Evolutionary conservation across 2,113 vertebrate genomes (phyloP).

Genomic region (Bufo gargarizans): DNA sequence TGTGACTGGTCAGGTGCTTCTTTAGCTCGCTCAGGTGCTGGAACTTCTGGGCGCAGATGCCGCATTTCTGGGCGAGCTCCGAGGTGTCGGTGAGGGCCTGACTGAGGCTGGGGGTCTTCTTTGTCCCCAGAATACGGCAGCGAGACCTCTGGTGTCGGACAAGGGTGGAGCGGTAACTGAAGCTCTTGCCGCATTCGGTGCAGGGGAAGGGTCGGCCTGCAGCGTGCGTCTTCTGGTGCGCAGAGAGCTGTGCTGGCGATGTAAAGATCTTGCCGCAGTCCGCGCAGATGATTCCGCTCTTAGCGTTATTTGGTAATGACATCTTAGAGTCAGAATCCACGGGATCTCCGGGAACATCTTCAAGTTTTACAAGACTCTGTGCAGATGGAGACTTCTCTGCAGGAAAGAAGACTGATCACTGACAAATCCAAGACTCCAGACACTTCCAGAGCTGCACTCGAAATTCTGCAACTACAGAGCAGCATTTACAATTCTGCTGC

Average conservation of each 20-base stretch:
- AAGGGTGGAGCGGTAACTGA: conserved; percentile 2
- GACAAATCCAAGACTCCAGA: neutral
- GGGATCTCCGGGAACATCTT: neutral
- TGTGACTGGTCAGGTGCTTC: neutral
- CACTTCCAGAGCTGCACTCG: neutral
- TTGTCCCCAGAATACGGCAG: neutral
- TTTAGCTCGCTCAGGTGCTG: neutral
- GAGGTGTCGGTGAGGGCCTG: conserved; percentile 33
- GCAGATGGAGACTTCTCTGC: neutral
- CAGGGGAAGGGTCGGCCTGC: neutral
- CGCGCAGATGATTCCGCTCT: neutral
- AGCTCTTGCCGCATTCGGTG: conserved; percentile 4
- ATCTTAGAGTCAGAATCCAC: neutral
- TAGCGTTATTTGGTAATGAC: too few species aligned
- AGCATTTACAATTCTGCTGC: too few species aligned
- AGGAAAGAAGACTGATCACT: neutral
- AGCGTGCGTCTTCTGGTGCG: neutral
- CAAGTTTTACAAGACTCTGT: neutral
- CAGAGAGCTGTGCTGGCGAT: neutral
- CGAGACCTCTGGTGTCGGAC: neutral
- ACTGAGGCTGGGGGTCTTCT: neutral
- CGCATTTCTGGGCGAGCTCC: neutral
- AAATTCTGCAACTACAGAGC: neutral
- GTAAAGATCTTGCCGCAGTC: conserved; percentile 20
- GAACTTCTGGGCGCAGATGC: neutral